Percentiles rank a stretch among this genome's conserved stretches.
Conservation (phyloP, 2,888 invertebrate genomes). For the Cephonodes hylas region DNA sequence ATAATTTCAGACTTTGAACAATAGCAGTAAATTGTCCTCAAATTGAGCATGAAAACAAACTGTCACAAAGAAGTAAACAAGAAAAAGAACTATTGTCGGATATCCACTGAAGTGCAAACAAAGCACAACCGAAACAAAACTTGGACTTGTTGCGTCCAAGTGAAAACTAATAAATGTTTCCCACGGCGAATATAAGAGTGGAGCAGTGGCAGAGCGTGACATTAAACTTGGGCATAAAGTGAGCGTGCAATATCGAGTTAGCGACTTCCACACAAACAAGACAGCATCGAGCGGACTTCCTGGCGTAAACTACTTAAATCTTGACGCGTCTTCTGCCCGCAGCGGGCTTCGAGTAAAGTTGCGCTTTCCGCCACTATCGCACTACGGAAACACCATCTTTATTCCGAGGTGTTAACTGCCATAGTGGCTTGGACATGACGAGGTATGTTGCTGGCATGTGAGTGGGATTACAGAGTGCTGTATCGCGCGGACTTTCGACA, state of each 20-base stretch:
- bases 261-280: conserved; percentile 65
- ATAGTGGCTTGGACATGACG: conserved; percentile 23
- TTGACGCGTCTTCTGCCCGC: conserved; percentile 55
- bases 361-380: conserved; percentile 23
- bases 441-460: conserved; percentile 16
- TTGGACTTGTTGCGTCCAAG: conserved; percentile 63
- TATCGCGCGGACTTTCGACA: conserved; percentile 35
- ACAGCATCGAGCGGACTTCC: conserved; percentile 54
- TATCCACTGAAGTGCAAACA: conserved; percentile 40
- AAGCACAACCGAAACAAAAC: conserved; percentile 50
- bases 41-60: not conserved
- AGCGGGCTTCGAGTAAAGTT: conserved; percentile 45
- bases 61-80: conserved; percentile 17
- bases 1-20: not conserved
- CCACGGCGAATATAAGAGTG: conserved; percentile 47
- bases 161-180: conserved; percentile 68
- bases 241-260: conserved; percentile 77
- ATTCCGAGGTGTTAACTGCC: conserved; percentile 21
- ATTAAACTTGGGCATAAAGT: conserved; percentile 70
- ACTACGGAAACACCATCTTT: conserved; percentile 34
- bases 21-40: not conserved
- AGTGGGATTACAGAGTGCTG: conserved; percentile 37
- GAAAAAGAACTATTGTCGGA: not conserved
- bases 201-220: conserved; percentile 53
- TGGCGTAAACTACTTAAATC: conserved; percentile 76